Percentiles rank a stretch among this genome's conserved stretches.
Evolutionary conservation across 2,797 vertebrate species (phyloP).

Genomic region (Tragelaphus oryx): DNA sequence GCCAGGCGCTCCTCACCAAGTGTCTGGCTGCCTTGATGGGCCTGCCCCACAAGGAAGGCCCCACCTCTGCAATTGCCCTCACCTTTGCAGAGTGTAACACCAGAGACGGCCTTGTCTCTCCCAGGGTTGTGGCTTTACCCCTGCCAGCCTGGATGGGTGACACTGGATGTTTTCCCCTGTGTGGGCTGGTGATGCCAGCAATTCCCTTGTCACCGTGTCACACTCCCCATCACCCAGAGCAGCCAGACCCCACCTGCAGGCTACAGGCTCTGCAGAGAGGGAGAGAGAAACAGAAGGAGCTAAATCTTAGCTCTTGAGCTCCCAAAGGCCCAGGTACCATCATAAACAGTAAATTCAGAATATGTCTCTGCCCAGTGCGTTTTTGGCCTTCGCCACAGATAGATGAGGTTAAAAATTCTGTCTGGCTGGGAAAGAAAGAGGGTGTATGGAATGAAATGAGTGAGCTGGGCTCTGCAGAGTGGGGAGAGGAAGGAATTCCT

Average conservation of each 20-base stretch:
- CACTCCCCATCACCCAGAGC: neutral
- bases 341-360: neutral
- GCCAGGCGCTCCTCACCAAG: neutral
- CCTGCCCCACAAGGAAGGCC: neutral
- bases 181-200: neutral
- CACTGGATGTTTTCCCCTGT: neutral
- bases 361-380: fast-evolving
- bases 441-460: neutral
- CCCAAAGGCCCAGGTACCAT: neutral
- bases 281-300: neutral
- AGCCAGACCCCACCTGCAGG: neutral
- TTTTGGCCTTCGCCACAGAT: neutral
- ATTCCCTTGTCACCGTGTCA: neutral
- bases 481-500: neutral
- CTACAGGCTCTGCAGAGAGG: neutral
- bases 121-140: neutral
- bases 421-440: neutral
- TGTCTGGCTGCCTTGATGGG: neutral
- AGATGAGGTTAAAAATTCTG: neutral
- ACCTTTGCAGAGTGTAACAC: neutral
- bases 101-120: neutral
- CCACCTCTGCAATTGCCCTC: no score
- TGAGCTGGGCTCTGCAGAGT: neutral
- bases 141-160: neutral
- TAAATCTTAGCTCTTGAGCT: neutral